Base-by-base conservation (phyloP, 30 jellyfish, hydroid and myxozoan species). In the Hydra vulgaris region DNA sequence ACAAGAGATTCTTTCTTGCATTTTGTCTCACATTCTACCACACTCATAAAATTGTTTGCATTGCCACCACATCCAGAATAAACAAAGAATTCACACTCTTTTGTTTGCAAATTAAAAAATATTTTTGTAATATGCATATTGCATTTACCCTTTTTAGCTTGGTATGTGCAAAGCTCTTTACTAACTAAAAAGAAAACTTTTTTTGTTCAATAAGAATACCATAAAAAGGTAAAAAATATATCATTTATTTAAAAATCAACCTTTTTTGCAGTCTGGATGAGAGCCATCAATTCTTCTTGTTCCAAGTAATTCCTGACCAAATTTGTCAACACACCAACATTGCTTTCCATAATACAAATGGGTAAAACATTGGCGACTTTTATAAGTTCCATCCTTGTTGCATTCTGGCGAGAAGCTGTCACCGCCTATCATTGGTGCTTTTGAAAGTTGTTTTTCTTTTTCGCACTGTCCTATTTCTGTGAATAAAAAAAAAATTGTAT, bases 21-120 rank as follows among this genome's bases (percentile, higher is more conserved):
- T 27, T 89, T 83, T 5, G 98, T 82, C 80, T 92, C 95, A 67
- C 98, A 92, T 73, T 92, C 98, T 24, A 92, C 80, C 24, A 79
- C 73, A 66, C 89, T 92, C 98, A 92, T 92, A 79, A 92, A 92
- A 73, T 92, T 92, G 67, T 92, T 92, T 1, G 96, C 98, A 81
- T 92, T 92, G 52, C 98, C 98, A 27, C 96, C 98, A 61, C 98
- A 92, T 0, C 98, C 98, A 79, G 90, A 78, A 87, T 92, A 92
- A 23, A 77, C 88, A 81, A 92, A 92, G 84, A 92, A 66, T 78
- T 80, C 95, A 76, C 98, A 92, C 74, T 92, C 98, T 27, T 92
- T 92, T 21, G 98, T 86, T 54, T 88, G 89, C 68, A 92, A 73
- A 76, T 92, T 92, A 87, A 74, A 92, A 77, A 81, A 92, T 74